A percentile compares a stretch with the other conserved stretches of the same genome.
These are phyloP conservation scores for Perca schrenkii DNA, from an alignment of 2,113 vertebrate genomes.

Conservation along the genomic window DNA sequence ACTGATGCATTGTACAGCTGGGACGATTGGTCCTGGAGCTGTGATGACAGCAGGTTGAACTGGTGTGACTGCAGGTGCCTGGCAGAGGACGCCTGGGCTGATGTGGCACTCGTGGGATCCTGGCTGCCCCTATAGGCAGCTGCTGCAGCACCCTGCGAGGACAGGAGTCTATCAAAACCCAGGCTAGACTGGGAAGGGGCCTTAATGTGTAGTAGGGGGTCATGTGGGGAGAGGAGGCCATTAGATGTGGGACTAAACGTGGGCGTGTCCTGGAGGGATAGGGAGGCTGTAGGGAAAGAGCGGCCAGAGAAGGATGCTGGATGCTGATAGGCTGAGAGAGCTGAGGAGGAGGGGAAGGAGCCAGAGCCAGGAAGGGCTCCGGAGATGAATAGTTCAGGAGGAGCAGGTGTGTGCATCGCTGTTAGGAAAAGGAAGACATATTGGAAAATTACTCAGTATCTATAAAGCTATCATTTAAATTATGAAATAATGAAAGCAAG, in stretches of 20 bases:
- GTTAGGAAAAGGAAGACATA: slow-evolving; percentile 66
- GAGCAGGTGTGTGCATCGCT: slow-evolving; percentile 97
- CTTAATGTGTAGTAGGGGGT: slow-evolving; percentile 91
- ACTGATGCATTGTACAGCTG: slow-evolving; percentile 93
- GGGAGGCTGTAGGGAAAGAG: slow-evolving; percentile 90
- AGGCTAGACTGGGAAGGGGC: slow-evolving; percentile 86
- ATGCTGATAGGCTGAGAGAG: slow-evolving; percentile 96
- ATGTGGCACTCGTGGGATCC: slow-evolving; percentile 84
- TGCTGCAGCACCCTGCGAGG: slow-evolving; percentile 84
- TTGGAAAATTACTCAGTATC: slow-evolving; percentile 57
- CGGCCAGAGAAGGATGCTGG: slow-evolving; percentile 94
- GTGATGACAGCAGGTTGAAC: slow-evolving; percentile 94
- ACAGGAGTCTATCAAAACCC: slow-evolving; percentile 87
- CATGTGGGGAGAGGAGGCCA: slow-evolving; percentile 90
- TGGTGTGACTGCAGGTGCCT: slow-evolving; percentile 90
- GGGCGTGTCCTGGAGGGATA: slow-evolving; percentile 92
- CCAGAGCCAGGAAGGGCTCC: slow-evolving; percentile 93
- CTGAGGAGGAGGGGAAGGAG: slow-evolving; percentile 94
- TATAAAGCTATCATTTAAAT: slow-evolving; percentile 22
- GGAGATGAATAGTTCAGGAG: slow-evolving; percentile 96
- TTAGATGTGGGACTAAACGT: slow-evolving; percentile 95
- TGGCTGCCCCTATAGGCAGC: slow-evolving; percentile 85
- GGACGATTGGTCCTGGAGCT: slow-evolving; percentile 87
- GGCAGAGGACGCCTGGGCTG: slow-evolving; percentile 86
- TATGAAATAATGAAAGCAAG: not conserved